Conservation (phyloP, 2,888 invertebrate species). For the Acrobasis repandana region DNA sequence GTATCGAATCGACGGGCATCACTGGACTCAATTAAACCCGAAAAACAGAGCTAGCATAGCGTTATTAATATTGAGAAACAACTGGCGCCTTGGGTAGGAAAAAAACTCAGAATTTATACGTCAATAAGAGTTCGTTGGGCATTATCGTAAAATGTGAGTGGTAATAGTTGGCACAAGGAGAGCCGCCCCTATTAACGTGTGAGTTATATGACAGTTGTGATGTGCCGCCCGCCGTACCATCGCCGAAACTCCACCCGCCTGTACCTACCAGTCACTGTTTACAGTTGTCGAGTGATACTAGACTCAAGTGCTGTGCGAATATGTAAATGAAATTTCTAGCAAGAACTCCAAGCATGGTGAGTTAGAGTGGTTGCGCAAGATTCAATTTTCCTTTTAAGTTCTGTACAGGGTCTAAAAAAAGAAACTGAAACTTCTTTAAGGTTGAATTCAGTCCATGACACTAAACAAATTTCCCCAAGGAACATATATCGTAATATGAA, state of each 20-base stretch:
- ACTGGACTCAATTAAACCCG: slow-evolving; percentile 70
- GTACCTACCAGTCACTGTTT: not conserved
- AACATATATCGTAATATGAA: too few species aligned
- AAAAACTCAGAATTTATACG: slow-evolving; percentile 71
- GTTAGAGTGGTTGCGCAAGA: too few species aligned
- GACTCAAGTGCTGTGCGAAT: too few species aligned
- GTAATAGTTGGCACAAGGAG: slow-evolving; percentile 76
- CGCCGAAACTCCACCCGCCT: not conserved
- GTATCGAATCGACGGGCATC: slow-evolving; percentile 47
- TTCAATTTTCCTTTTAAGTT: too few species aligned
- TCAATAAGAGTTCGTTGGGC: slow-evolving; percentile 76
- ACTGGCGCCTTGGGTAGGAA: slow-evolving; percentile 72
- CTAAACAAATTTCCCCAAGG: too few species aligned
- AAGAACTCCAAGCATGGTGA: too few species aligned
- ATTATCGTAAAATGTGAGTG: slow-evolving; percentile 78
- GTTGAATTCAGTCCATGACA: too few species aligned
- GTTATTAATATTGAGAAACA: slow-evolving; percentile 72
- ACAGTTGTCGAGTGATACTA: not conserved
- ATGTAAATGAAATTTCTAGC: too few species aligned
- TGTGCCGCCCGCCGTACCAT: slow-evolving; percentile 39
- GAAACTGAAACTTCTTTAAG: too few species aligned
- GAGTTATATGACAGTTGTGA: slow-evolving; percentile 76
- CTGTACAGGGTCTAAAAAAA: too few species aligned
- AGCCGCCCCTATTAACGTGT: slow-evolving; percentile 74
- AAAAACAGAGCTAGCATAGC: slow-evolving; percentile 70